These are phyloP conservation scores for Halesus radiatus DNA, from an alignment of 1,140 invertebrate genomes.

Conservation along the genomic window DNA sequence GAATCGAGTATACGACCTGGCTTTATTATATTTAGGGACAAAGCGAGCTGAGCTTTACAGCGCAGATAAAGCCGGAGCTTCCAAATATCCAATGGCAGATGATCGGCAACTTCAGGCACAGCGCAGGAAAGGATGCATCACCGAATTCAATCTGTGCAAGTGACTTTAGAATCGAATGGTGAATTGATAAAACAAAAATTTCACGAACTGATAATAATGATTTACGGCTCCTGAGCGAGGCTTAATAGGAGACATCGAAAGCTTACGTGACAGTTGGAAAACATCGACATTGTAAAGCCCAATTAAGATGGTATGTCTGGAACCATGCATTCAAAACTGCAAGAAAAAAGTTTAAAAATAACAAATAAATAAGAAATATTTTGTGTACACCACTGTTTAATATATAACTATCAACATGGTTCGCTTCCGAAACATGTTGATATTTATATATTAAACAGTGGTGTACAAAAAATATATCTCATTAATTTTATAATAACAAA, in stretches of 20 bases:
- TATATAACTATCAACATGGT: no score
- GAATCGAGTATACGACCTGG: not conserved
- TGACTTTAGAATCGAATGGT: not conserved
- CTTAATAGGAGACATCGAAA: not conserved
- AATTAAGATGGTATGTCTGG: no score
- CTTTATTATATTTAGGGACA: slow-evolving; percentile 25
- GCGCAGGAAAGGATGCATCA: not conserved
- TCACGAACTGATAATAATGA: not conserved
- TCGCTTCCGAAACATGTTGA: no score
- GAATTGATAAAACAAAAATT: not conserved
- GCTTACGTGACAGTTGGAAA: no score
- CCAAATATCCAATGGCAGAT: slow-evolving; percentile 5
- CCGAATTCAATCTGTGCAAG: not conserved
- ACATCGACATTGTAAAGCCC: no score
- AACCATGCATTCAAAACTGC: no score
- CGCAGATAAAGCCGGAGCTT: not conserved
- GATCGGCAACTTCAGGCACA: not conserved
- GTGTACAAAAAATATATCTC: no score
- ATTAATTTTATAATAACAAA: no score
- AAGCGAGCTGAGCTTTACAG: slow-evolving; percentile 21
- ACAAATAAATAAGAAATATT: no score
- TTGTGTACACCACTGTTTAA: no score
- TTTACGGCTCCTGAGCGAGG: not conserved
- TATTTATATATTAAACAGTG: no score
- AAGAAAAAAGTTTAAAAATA: no score